phyloP scores from a whole-genome alignment of 2,113 vertebrate species.

The Heptranchias perlo region DNA sequence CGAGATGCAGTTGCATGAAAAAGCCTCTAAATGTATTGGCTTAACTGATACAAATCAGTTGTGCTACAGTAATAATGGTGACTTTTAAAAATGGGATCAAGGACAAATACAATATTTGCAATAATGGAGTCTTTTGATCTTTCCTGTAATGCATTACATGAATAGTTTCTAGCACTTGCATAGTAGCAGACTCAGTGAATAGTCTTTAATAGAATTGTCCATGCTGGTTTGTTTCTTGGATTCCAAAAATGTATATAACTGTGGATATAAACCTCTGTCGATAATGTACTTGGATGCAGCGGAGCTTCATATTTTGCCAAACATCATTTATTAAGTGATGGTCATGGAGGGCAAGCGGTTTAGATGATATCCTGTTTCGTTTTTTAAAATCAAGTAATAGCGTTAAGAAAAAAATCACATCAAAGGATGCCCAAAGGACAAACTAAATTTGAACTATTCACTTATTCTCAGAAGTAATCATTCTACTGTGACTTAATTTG shows the following conservation, averaged over 20 bases:
- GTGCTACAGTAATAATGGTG: constrained; percentile 1
- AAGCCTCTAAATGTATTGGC: constrained; percentile 8
- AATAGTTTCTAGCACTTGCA: neutral
- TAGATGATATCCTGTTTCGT: neutral
- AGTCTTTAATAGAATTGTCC: neutral
- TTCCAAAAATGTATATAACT: neutral
- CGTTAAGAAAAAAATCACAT: neutral
- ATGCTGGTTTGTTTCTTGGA: neutral
- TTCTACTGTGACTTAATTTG: neutral
- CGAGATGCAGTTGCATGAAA: constrained; percentile 1
- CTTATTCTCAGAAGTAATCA: neutral
- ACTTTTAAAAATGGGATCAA: neutral
- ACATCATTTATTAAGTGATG: neutral
- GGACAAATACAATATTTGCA: constrained; percentile 10
- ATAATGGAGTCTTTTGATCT: neutral
- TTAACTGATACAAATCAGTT: constrained; percentile 5
- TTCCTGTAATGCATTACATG: neutral
- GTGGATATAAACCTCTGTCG: neutral
- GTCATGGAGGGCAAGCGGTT: neutral
- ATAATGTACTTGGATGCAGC: neutral
- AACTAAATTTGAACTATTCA: neutral
- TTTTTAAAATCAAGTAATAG: neutral
- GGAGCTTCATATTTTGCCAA: neutral
- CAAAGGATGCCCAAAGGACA: neutral
- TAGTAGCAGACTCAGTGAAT: neutral